Base-by-base conservation (phyloP, 2,113 vertebrate species). In the Neotoma lepida region DNA sequence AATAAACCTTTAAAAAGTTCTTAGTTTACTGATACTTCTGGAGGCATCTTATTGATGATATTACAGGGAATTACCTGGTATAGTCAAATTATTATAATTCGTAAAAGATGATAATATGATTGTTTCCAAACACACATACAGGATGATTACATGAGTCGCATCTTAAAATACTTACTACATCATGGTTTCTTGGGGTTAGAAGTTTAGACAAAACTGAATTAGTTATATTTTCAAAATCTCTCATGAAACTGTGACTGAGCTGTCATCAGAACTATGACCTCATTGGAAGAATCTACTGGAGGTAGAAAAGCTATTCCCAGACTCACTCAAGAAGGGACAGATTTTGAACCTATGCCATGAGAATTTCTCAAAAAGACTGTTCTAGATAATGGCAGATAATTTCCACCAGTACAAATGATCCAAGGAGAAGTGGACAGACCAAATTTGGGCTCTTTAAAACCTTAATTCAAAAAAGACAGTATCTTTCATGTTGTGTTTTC, bases 11-110 rank as follows among this genome's bases (percentile, higher is more conserved):
- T 73, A 10, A 58, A 64, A 61, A 44, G 8, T 9, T 92, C 70
- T 89, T 35, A 95, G 86, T 46, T 90, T 28, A 82, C 30, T 46
- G 58, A 70, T 4, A 76, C 64, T 12, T 49, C 17, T 64, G 17
- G 56, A 68, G 80, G 61, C 49, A 89, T 33, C 68, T 54, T 73
- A 35, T 71, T 61, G 12, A 41, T 58, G 51, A 81, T 39, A 13
- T 63, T 63, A 63, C 30, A 18, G 82, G 58, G 9, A 46, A 74
- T 90, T n/a, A 74, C 41, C 78, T 80, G 64, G 12, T 49, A 51
- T 12, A n/a, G 12, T 89, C 26, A 89, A 89, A 89, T n/a, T 54
- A 84, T 95, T 63, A 71, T 93, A 73, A 71, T 85, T 22, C 26
- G 35, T 91, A 78, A 39, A 91, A 85, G 56, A 51, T 2, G 77